Percentiles rank a stretch among this genome's conserved stretches.
These are phyloP conservation scores for Protomyctophum bolini DNA, from an alignment of 2,113 vertebrate species.

Conservation along the genomic window DNA sequence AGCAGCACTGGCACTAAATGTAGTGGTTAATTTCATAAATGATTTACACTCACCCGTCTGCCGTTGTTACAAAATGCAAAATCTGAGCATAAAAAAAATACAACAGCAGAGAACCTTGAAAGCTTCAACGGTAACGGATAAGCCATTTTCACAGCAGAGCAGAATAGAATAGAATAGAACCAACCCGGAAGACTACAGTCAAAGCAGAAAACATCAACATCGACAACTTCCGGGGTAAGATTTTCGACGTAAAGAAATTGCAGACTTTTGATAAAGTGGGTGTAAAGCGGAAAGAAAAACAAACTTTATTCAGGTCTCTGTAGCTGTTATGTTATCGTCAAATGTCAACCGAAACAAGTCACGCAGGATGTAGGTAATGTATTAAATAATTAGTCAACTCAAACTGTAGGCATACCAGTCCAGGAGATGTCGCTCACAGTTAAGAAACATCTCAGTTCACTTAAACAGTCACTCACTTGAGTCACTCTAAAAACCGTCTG, in stretches of 20 bases:
- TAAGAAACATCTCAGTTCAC: slow-evolving; percentile 19
- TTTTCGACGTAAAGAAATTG: slow-evolving; percentile 34
- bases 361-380: too few relatives aligned
- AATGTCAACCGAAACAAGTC: too few relatives aligned
- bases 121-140: slow-evolving; percentile 3
- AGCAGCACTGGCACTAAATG: not conserved
- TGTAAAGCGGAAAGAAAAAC: too few relatives aligned
- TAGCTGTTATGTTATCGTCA: too few relatives aligned
- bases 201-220: not conserved
- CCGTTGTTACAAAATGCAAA: slow-evolving; percentile 69
- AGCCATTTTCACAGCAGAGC: slow-evolving; percentile 62
- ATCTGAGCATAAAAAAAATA: slow-evolving; percentile 33
- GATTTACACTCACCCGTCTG: slow-evolving; percentile 66
- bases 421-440: slow-evolving; percentile 62
- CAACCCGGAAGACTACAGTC: slow-evolving; percentile 22
- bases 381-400: too few relatives aligned
- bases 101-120: slow-evolving; percentile 36
- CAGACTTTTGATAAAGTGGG: too few relatives aligned
- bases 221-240: slow-evolving; percentile 24
- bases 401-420: not conserved
- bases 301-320: too few relatives aligned
- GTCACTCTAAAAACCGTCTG: too few relatives aligned
- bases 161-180: not conserved
- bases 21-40: fast-evolving
- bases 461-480: not conserved